Percentiles rank a stretch among this genome's conserved stretches.
phyloP scores from a whole-genome alignment of 2,113 vertebrate species.

The Crotalus viridis region DNA sequence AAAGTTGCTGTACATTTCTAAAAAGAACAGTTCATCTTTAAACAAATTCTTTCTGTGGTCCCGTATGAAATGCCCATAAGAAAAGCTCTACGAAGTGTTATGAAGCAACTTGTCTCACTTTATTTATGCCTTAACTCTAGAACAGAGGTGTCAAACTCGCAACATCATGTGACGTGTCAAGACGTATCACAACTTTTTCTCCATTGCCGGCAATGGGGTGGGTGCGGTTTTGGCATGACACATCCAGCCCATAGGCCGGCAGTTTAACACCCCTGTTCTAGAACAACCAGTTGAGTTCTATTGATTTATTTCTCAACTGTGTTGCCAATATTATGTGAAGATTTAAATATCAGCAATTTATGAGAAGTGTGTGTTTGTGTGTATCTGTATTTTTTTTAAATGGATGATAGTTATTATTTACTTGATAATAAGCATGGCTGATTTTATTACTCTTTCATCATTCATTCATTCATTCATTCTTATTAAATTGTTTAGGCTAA shows the following conservation, averaged over 20 bases:
- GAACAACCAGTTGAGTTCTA: neutral
- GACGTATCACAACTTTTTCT: too few relatives aligned
- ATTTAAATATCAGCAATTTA: neutral
- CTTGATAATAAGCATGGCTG: neutral
- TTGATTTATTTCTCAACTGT: neutral
- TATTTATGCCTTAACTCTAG: neutral
- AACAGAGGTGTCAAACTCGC: neutral
- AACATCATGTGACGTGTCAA: too few relatives aligned
- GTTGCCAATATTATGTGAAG: neutral
- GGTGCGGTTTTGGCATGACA: too few relatives aligned
- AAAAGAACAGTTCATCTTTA: neutral
- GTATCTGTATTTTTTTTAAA: neutral
- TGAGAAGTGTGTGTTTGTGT: neutral
- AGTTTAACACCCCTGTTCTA: neutral
- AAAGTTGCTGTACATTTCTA: neutral
- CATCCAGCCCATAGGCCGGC: too few relatives aligned
- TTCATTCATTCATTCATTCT: too few relatives aligned
- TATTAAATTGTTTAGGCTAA: neutral
- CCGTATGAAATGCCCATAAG: neutral
- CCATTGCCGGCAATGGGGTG: too few relatives aligned
- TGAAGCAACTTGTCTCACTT: neutral
- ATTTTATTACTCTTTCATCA: neutral
- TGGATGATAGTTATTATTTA: neutral
- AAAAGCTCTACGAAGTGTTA: neutral
- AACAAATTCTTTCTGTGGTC: neutral